Evolutionary conservation across 2,797 vertebrate species (phyloP).

Genomic region (Mormyrops boulengeri): DNA sequence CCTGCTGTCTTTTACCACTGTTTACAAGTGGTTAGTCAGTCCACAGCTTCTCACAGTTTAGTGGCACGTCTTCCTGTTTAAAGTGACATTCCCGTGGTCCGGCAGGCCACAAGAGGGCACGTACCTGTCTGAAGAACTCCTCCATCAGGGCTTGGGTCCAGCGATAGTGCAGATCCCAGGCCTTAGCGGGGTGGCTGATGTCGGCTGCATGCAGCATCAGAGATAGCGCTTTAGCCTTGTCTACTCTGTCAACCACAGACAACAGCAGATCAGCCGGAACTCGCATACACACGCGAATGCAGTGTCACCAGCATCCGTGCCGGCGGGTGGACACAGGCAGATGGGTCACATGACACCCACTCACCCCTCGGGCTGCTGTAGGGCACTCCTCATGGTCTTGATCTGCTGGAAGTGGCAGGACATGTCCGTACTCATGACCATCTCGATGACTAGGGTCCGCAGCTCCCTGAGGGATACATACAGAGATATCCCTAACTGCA

Average conservation of each 20-base stretch:
- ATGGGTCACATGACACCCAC: conserved; percentile 30
- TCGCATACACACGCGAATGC: background rate
- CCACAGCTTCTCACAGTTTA: background rate
- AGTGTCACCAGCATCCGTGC: background rate
- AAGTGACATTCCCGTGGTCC: background rate
- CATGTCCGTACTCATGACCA: conserved; percentile 98
- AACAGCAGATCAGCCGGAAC: conserved; percentile 17
- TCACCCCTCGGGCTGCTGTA: conserved; percentile 86
- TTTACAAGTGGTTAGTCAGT: background rate
- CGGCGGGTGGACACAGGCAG: background rate
- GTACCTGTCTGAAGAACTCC: conserved; percentile 95
- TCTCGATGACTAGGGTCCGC: conserved; percentile 88
- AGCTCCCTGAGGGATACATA: conserved; percentile 69
- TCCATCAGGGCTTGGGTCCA: conserved; percentile 98
- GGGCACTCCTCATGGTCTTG: conserved; percentile 84
- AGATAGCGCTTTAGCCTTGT: conserved; percentile 93
- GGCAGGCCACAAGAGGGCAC: background rate
- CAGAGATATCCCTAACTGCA: background rate
- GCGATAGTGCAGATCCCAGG: conserved; percentile 86
- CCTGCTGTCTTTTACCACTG: background rate
- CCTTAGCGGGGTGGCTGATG: conserved; percentile 94
- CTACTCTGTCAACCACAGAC: conserved; percentile 66
- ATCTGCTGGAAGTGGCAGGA: conserved; percentile 97
- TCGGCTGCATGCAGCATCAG: conserved; percentile 96
- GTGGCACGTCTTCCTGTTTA: background rate